Base-by-base conservation (phyloP, 2,797 vertebrate genomes). In the Poecilia wingei region DNA sequence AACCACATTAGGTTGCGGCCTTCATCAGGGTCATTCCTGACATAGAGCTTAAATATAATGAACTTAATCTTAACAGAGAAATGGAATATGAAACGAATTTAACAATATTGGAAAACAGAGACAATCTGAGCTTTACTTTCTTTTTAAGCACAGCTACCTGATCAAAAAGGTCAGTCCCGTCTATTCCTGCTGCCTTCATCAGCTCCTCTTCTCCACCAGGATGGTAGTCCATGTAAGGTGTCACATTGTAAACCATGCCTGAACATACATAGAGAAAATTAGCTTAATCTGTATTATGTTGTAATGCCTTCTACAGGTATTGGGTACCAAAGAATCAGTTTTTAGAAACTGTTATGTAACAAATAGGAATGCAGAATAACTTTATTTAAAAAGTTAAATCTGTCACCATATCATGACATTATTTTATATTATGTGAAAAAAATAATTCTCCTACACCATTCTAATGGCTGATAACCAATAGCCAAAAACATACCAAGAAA, bases 201-300 rank as follows among this genome's bases (percentile, higher is more conserved):
- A 99, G 93, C 74, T 99, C 98, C 39, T 97, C 97, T 79, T 98
- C 98, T 55, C 98, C 98, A 6, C 98, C 98, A 0, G 98, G 98
- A 87, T 99, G 98, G 89, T 97, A 99, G 80, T 99, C 98, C 97
- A 99, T 98, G 85, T 99, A 99, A 0, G 98, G 96, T 0, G 95
- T 99, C 55, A 99, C 93, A 68, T 99, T 98, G 91, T 99, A 99
- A 8, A 99, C 98, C 93, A 97, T 93, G 9, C 98, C 98, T 99
- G 79, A 28, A 84, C 79, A 8, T 2, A 31, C 53, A 75, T 20
- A 36, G 14, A 51, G 7, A 69, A 1, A 69, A 51, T 8, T 31
- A 5, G 20, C 22, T 73, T 73, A 25, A 39, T 25, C 16, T 73
- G 18, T 7, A 4, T 72, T 36, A 33, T 51, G 33, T 36, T 39